Evolutionary conservation across 64 coral and sea anemone genomes (phyloP), one percentile per base, ranked within the genome.

Genomic region (Actinia equina): DNA sequence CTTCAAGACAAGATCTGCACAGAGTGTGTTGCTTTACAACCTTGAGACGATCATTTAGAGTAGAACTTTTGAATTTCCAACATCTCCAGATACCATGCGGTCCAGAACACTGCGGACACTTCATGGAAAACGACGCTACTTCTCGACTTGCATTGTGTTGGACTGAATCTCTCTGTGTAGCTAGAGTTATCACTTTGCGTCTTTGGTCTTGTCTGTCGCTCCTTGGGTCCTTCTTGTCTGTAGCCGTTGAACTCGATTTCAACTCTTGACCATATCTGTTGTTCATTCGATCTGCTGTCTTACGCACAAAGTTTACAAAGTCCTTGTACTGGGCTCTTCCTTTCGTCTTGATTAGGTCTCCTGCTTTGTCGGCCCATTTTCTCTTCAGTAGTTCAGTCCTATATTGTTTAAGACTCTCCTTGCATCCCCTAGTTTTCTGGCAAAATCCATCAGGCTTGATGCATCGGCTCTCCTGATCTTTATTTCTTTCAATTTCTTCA

Each of bases 361-460:
- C 88, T 20, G 91, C 91, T 9, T 71, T 86, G 41, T 96, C 79
- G 19, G 94, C 91, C 91, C 94, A 90, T 51, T 93, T 88, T 57
- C 87, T 82, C 17, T 96, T 93, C 18, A 96, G 51, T 91, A 91
- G 19, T 71, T 84, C 10, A 15, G 11, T 58, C 86, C 83, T 77
- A 93, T 93, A 11, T 77, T 98, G 17, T 17, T 79, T 2, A 94
- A 52, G 13, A 91, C 76, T 86, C 84, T 87, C 70, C 71, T 30
- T n/a, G 92, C 69, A 71, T 92, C 95, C 64, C 91, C 93, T 15
- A 94, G 77, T 58, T 46, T 58, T 43, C 95, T 85, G 6, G 84
- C 87, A 89, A 94, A 92, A 26, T 94, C 92, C 92, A 98, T 91
- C 16, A 98, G 51, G 2, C 88, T 90, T 17, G 79, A n/a, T 22